Evolutionary conservation across 2,888 invertebrate genomes (phyloP).

Genomic region (Flabesymbios commensalis): DNA sequence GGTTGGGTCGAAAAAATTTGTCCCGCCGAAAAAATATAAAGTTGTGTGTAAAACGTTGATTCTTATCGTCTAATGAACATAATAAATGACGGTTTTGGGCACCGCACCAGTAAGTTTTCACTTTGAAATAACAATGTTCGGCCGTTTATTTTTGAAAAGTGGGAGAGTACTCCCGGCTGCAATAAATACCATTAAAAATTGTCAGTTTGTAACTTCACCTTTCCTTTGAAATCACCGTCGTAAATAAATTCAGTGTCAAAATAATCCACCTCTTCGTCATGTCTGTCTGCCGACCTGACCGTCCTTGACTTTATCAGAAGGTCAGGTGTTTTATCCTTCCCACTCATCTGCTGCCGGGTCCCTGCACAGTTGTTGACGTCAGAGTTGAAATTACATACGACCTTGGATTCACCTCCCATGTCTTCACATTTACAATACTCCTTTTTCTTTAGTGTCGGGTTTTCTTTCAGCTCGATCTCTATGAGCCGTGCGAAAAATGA

Average conservation of each 20-base stretch:
- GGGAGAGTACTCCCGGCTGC: too few species aligned
- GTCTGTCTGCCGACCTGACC: not conserved
- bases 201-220: too few species aligned
- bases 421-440: slow-evolving; percentile 28
- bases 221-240: slow-evolving; percentile 22
- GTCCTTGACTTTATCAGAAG: not conserved
- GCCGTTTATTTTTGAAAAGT: too few species aligned
- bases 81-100: too few species aligned
- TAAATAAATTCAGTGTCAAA: slow-evolving; percentile 25
- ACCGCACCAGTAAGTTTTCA: too few species aligned
- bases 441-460: slow-evolving; percentile 8
- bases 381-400: slow-evolving; percentile 30
- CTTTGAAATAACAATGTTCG: too few species aligned
- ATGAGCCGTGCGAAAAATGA: slow-evolving; percentile 26
- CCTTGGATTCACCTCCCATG: slow-evolving; percentile 3
- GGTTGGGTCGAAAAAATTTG: too few species aligned
- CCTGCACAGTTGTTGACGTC: slow-evolving; percentile 28
- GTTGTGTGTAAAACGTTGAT: too few species aligned
- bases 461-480: slow-evolving; percentile 14
- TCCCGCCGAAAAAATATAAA: too few species aligned
- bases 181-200: too few species aligned
- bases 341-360: slow-evolving; percentile 3
- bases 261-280: slow-evolving; percentile 25
- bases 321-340: slow-evolving; percentile 17
- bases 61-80: too few species aligned